Conservation (phyloP, 2,888 invertebrate genomes). For the Dryocosmus kuriphilus region DNA sequence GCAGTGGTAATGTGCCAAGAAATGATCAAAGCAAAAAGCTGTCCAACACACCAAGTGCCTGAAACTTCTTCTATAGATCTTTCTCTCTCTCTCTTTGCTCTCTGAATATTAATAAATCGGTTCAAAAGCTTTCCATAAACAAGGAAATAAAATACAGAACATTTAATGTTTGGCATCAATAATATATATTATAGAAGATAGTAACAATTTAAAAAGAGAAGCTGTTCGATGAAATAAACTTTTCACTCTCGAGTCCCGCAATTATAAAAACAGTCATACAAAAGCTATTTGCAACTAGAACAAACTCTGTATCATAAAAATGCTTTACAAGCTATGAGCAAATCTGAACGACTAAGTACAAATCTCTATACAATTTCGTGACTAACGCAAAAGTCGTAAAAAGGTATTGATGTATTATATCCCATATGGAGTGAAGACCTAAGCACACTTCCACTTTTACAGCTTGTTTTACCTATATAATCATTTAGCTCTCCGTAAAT, state of each 20-base stretch:
- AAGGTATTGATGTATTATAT: neutral
- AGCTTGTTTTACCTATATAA: slow-evolving; percentile 53
- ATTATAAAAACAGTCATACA: neutral
- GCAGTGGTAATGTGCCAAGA: neutral
- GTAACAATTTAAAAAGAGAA: neutral
- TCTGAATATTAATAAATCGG: neutral
- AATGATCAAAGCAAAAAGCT: slow-evolving; percentile 10
- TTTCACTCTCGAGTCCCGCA: too few species aligned
- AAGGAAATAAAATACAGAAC: neutral
- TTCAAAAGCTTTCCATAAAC: neutral
- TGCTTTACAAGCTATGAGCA: neutral
- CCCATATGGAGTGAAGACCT: neutral
- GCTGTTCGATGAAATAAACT: too few species aligned
- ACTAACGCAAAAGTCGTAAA: neutral
- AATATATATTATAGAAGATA: neutral
- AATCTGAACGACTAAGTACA: neutral
- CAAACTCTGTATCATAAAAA: neutral
- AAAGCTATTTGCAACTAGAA: neutral
- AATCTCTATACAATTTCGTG: neutral
- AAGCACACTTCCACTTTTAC: slow-evolving; percentile 43
- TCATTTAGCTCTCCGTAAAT: slow-evolving; percentile 53
- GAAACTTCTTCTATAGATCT: neutral
- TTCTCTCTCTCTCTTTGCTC: neutral
- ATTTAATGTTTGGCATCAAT: neutral
- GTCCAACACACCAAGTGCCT: neutral